These are phyloP conservation scores for Drosophila aldrichi DNA, from an alignment of 2,888 invertebrate genomes.

Conservation along the genomic window DNA sequence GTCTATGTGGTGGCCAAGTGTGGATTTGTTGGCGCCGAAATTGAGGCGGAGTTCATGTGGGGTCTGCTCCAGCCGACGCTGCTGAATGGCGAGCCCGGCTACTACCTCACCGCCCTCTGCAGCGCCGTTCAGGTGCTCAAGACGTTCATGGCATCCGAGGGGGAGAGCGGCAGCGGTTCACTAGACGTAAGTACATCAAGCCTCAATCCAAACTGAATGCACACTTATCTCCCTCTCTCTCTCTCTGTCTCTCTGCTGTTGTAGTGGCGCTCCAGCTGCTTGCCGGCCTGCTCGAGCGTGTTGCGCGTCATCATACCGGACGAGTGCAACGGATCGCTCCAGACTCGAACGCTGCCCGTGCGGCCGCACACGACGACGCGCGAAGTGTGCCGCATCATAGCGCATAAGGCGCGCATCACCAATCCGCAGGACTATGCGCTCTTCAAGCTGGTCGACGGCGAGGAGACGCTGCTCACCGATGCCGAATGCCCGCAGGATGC, in stretches of 20 bases:
- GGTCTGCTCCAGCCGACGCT: slow-evolving; percentile 95
- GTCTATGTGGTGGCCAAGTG: slow-evolving; percentile 96
- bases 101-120: slow-evolving; percentile 96
- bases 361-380: slow-evolving; percentile 96
- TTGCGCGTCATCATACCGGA: slow-evolving; percentile 97
- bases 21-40: slow-evolving; percentile 95
- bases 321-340: slow-evolving; percentile 96
- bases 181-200: slow-evolving; percentile 82
- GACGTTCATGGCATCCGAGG: slow-evolving; percentile 85
- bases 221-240: slow-evolving; percentile 1
- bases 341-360: slow-evolving; percentile 96
- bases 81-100: slow-evolving; percentile 96
- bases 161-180: slow-evolving; percentile 84
- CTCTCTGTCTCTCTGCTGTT: slow-evolving; percentile 19
- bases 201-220: background rate
- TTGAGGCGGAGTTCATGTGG: slow-evolving; percentile 98
- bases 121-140: slow-evolving; percentile 90
- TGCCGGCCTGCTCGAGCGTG: slow-evolving; percentile 89
- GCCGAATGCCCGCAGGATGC: slow-evolving; percentile 96
- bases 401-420: slow-evolving; percentile 97
- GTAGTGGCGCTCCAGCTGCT: slow-evolving; percentile 86
- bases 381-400: slow-evolving; percentile 97
- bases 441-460: slow-evolving; percentile 95
- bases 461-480: slow-evolving; percentile 95
- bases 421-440: slow-evolving; percentile 98